Evolutionary conservation across 2,113 vertebrate species (phyloP), one percentile per base, ranked within the genome.

Genomic region (Haliaeetus leucogaster): DNA sequence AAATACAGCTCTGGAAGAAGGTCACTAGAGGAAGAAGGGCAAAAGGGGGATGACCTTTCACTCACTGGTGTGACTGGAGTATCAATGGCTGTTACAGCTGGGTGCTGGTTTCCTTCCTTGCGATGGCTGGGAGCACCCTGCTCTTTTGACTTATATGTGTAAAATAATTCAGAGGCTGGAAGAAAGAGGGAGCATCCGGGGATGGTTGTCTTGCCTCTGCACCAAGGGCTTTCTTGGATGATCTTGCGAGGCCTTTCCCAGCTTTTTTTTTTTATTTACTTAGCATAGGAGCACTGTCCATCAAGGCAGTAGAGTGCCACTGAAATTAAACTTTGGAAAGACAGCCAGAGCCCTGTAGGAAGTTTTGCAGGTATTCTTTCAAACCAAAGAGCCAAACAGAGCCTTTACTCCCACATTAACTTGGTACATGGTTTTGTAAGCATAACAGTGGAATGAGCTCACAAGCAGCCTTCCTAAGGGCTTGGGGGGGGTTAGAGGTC

Each of bases 51-150:
- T 27, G 27, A 34, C 6, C 30, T 7, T 74, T 74, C 65, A n/a
- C 66, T 73, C 58, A 12, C 7, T 68, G 71, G 4, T n/a, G 86
- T 72, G 52, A 30, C 16, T 63, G 62, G 79, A 50, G 38, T 11
- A 55, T 62, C 0, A 0, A 3, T 80, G 73, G 2, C 47, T 63
- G 25, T n/a, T 62, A 32, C 50, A 62, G 59, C 40, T 0, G 0
- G 18, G 13, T 38, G 34, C 78, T 82, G 56, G 3, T 82, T 91
- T 91, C 70, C 52, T 71, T 76, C 61, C 29, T 5, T 26, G 34
- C 38, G 42, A 19, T 1, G 2, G 27, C 82, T 94, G 92, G 78
- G 59, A 79, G 27, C 3, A 2, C 47, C 70, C 61, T 38, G 56
- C 38, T 93, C 47, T 83, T 95, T 23, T 55, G 73, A 34, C 36